Evolutionary conservation across 2,888 invertebrate species (phyloP).

Genomic region (Oxyscelio sp.): DNA sequence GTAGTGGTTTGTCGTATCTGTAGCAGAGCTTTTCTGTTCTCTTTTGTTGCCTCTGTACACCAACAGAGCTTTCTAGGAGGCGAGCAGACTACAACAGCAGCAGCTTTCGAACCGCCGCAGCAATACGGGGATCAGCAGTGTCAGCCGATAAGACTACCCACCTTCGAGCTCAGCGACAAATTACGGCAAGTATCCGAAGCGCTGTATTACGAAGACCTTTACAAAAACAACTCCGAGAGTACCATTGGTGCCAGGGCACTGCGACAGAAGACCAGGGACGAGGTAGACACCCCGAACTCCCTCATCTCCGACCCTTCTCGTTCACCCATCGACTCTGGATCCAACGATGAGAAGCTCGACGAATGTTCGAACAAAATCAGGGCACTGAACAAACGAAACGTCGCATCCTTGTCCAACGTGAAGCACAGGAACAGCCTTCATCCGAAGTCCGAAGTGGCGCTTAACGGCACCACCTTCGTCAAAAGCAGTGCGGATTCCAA

Average conservation of each 20-base stretch:
- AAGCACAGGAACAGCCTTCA: slow-evolving; percentile 43
- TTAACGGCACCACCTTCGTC: slow-evolving; percentile 60
- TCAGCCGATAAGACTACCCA: slow-evolving; percentile 86
- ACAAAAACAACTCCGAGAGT: slow-evolving; percentile 52
- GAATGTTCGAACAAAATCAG: slow-evolving; percentile 39
- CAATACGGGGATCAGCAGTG: slow-evolving; percentile 87
- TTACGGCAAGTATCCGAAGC: slow-evolving; percentile 74
- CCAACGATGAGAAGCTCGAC: slow-evolving; percentile 44
- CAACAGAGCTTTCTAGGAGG: slow-evolving; percentile 88
- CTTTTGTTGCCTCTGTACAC: slow-evolving; percentile 86
- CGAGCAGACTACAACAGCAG: slow-evolving; percentile 84
- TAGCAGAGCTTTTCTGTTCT: slow-evolving; percentile 87
- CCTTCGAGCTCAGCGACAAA: slow-evolving; percentile 85
- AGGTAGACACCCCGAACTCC: slow-evolving; percentile 44
- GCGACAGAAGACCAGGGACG: slow-evolving; percentile 32
- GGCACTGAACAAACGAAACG: slow-evolving; percentile 75
- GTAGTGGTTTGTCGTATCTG: slow-evolving; percentile 87
- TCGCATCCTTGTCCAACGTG: slow-evolving; percentile 63
- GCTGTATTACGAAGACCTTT: not conserved
- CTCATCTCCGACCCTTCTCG: slow-evolving; percentile 75
- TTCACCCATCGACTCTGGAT: too few species aligned
- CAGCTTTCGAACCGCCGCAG: slow-evolving; percentile 84
- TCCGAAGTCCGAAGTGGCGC: slow-evolving; percentile 7
- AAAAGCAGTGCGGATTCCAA: slow-evolving; percentile 60
- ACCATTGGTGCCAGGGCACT: slow-evolving; percentile 17